phyloP scores from a whole-genome alignment of 2,113 vertebrate genomes.

The Myiagra hebetior region DNA sequence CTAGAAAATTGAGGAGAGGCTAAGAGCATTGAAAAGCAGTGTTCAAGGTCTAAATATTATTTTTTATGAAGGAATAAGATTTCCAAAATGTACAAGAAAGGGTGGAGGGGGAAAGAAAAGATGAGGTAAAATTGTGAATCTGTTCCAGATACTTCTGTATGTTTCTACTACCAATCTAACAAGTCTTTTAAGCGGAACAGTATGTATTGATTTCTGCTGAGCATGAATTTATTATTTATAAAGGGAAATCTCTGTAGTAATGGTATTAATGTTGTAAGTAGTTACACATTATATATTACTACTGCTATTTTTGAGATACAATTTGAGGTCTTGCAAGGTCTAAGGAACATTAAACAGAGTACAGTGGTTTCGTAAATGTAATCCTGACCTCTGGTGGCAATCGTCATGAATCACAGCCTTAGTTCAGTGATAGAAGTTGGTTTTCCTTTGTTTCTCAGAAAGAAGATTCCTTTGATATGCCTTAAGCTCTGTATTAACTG shows the following conservation, averaged over 20 bases:
- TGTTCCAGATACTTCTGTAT: neutral
- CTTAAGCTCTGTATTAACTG: neutral
- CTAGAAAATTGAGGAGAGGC: neutral
- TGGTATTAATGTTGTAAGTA: neutral
- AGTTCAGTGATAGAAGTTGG: neutral
- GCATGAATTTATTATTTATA: neutral
- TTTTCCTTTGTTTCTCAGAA: neutral
- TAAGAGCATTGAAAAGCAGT: neutral
- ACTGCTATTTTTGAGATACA: neutral
- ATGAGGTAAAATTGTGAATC: neutral
- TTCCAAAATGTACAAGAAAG: neutral
- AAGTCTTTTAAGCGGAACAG: neutral
- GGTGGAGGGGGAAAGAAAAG: neutral
- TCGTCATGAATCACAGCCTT: neutral
- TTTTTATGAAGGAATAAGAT: neutral
- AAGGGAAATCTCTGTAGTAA: neutral
- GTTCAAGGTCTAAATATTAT: neutral
- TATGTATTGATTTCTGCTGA: neutral
- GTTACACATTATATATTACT: neutral
- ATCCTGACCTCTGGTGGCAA: constrained; percentile 32
- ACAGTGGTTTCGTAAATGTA: neutral
- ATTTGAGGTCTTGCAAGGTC: neutral
- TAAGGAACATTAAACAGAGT: neutral
- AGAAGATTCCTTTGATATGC: neutral
- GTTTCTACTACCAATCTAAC: neutral